Conservation (phyloP, 2,888 invertebrate genomes). For the Phengaris alcon region DNA sequence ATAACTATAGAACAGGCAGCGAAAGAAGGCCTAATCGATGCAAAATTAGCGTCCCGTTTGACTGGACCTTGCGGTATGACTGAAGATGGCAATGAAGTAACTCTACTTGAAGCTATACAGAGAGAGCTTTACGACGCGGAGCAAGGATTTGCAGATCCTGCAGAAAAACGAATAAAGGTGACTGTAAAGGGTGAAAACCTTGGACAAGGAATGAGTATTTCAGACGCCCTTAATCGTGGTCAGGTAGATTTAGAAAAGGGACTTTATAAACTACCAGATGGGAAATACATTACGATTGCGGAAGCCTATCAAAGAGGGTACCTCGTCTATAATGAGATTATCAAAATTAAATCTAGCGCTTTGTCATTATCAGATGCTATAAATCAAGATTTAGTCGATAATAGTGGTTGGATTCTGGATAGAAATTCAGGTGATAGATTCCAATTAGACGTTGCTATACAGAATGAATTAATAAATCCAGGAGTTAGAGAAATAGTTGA, state of each 20-base stretch:
- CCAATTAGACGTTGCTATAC: constrained; percentile 89
- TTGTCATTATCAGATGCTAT: constrained; percentile 92
- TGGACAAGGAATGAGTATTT: constrained; percentile 85
- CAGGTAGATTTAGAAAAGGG: constrained; percentile 91
- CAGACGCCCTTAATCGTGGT: constrained; percentile 91
- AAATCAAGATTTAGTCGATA: constrained; percentile 90
- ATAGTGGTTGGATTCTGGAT: constrained; percentile 91
- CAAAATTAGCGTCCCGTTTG: constrained; percentile 88
- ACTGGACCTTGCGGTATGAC: constrained; percentile 91
- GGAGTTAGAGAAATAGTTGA: constrained; percentile 91
- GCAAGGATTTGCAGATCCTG: constrained; percentile 84
- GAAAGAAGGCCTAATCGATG: constrained; percentile 87
- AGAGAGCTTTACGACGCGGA: constrained; percentile 94
- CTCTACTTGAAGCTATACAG: constrained; percentile 95
- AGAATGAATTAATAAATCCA: constrained; percentile 87
- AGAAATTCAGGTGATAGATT: constrained; percentile 91
- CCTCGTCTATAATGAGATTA: constrained; percentile 86
- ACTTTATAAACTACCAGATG: constrained; percentile 85
- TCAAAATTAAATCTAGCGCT: constrained; percentile 88
- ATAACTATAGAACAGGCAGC: constrained; percentile 92
- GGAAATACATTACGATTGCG: constrained; percentile 87
- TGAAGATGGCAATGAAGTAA: constrained; percentile 88
- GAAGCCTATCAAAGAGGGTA: constrained; percentile 93
- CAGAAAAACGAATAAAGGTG: constrained; percentile 92
- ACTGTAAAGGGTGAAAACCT: constrained; percentile 69